Conservation (phyloP, 2,888 invertebrate genomes). For the Branchellion lobata region DNA sequence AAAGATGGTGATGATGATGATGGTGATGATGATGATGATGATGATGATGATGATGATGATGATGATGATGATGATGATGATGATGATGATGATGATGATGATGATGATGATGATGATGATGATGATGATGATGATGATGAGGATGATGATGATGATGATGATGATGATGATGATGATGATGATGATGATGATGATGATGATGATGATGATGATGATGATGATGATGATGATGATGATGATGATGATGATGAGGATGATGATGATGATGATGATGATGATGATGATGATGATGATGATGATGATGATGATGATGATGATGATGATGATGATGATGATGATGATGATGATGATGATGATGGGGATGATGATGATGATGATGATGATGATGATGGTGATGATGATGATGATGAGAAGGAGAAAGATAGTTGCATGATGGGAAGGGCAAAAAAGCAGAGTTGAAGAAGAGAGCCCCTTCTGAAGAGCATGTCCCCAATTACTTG, state of each 20-base stretch:
- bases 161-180: slow-evolving; percentile 44
- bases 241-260: slow-evolving; percentile 47
- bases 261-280: slow-evolving; percentile 48
- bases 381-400: no score
- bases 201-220: slow-evolving; percentile 43
- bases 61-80: slow-evolving; percentile 32
- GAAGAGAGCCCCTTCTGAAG: no score
- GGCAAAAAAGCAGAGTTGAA: no score
- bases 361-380: no score
- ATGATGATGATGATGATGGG: slow-evolving; percentile 34
- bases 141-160: no score
- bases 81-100: slow-evolving; percentile 27
- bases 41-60: slow-evolving; percentile 40
- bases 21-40: slow-evolving; percentile 48
- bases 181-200: slow-evolving; percentile 46
- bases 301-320: slow-evolving; percentile 37
- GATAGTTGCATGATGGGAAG: no score
- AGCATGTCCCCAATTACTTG: no score
- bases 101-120: no score
- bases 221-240: slow-evolving; percentile 45
- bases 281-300: slow-evolving; percentile 43
- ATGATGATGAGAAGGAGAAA: no score
- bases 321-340: slow-evolving; percentile 24
- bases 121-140: no score
- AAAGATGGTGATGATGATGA: slow-evolving; percentile 48